A percentile compares a stretch with the other conserved stretches of the same genome.
Conservation (phyloP, 2,888 invertebrate genomes). For the Drosophila borealis region DNA sequence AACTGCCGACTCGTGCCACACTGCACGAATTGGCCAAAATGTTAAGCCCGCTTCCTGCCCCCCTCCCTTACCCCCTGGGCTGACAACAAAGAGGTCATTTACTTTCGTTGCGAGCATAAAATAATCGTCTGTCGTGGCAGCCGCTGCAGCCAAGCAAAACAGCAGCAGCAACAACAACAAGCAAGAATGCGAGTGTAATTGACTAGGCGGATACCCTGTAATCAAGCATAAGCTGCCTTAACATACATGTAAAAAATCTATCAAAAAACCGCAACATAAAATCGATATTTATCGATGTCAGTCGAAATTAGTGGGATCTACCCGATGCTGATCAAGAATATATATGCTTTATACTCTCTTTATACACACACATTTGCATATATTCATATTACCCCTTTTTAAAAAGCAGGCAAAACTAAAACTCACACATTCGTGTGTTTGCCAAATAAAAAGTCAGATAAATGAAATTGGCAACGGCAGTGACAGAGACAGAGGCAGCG, state of each 20-base stretch:
- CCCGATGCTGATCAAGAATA: too few relatives aligned
- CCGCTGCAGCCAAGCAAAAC: constrained; percentile 48
- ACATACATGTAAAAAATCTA: too few relatives aligned
- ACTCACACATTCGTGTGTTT: constrained; percentile 65
- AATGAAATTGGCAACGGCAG: constrained; percentile 74
- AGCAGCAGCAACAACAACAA: constrained; percentile 18
- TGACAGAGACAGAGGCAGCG: constrained; percentile 26
- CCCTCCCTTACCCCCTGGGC: constrained; percentile 21
- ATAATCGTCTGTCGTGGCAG: constrained; percentile 67
- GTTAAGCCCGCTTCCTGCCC: constrained; percentile 52
- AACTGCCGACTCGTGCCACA: constrained; percentile 61
- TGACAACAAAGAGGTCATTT: constrained; percentile 77
- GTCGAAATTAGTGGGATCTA: too few relatives aligned
- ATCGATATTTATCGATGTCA: too few relatives aligned
- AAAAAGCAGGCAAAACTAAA: constrained; percentile 40
- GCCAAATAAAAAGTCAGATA: constrained; percentile 64
- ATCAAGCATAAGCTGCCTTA: too few relatives aligned
- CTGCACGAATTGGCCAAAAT: constrained; percentile 64
- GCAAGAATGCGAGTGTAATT: too few relatives aligned
- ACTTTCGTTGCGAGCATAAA: constrained; percentile 78
- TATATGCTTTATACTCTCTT: too few relatives aligned
- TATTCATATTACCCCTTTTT: not conserved
- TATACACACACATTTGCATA: too few relatives aligned
- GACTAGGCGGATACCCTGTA: not conserved
- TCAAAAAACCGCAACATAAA: too few relatives aligned